These are phyloP conservation scores for Plecturocebus donacophilus DNA, from an alignment of 2,113 vertebrate species.

Conservation along the genomic window DNA sequence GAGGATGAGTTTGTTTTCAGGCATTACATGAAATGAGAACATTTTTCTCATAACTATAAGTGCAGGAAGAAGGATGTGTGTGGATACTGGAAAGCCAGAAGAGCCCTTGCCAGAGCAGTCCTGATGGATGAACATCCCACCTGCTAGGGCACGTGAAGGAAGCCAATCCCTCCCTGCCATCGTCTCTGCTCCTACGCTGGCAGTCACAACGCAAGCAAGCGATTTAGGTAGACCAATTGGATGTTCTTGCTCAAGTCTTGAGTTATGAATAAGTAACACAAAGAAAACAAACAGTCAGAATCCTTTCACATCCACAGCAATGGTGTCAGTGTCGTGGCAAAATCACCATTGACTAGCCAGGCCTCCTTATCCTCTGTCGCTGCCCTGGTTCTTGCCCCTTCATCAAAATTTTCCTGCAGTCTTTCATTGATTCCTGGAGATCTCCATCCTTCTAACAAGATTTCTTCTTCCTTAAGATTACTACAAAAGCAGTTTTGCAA, in stretches of 20 bases:
- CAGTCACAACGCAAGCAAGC: not conserved
- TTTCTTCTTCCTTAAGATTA: not conserved
- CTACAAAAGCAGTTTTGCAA: not conserved
- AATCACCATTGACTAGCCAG: not conserved
- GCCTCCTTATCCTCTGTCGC: not conserved
- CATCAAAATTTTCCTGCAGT: not conserved
- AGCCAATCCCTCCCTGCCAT: not conserved
- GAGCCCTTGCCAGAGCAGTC: too few species aligned
- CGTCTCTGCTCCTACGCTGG: not conserved
- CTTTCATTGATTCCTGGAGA: not conserved
- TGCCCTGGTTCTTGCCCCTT: not conserved
- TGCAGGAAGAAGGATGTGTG: not conserved
- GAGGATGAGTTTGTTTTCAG: not conserved
- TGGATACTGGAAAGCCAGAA: not conserved
- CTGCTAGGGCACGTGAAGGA: not conserved
- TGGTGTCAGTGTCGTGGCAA: accelerated
- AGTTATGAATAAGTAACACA: not conserved
- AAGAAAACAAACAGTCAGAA: not conserved
- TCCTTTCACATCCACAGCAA: not conserved
- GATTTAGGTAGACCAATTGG: not conserved
- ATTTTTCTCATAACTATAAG: not conserved
- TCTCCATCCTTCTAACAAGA: not conserved
- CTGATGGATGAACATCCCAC: too few species aligned
- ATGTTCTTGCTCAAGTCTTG: not conserved
- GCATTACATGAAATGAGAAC: not conserved